Conservation (phyloP, 53 echinoderm and acorn worm genomes). For the Hippasteria phrygiana region DNA sequence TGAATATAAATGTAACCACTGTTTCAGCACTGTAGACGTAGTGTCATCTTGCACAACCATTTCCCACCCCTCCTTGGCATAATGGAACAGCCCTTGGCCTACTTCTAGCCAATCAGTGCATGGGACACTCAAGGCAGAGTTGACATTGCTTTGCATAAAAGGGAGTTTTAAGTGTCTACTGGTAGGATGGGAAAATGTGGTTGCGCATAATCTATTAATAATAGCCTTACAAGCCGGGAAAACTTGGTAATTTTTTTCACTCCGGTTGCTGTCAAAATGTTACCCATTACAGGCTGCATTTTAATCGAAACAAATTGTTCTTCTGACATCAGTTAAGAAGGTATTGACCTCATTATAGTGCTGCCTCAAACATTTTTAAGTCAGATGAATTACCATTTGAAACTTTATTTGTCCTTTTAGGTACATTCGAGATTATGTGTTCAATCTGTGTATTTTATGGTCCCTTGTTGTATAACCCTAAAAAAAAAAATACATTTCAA, state of each 20-base stretch:
- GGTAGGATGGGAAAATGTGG: conserved; percentile 44
- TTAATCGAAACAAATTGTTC: not conserved
- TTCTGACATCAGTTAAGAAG: not conserved
- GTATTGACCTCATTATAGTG: not conserved
- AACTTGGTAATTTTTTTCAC: not conserved
- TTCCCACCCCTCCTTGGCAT: conserved; percentile 55
- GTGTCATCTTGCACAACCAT: conserved; percentile 52
- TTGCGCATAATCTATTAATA: conserved; percentile 49
- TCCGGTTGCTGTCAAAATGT: not conserved
- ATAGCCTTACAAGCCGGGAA: conserved; percentile 10
- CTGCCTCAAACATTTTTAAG: not conserved
- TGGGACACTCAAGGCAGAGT: conserved; percentile 68
- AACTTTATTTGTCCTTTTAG: not conserved
- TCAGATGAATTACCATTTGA: not conserved
- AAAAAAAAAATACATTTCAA: not conserved
- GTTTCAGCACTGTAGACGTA: conserved; percentile 32
- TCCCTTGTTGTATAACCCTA: not conserved
- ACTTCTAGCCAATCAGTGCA: conserved; percentile 77
- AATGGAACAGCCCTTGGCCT: conserved; percentile 64
- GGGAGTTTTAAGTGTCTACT: not conserved
- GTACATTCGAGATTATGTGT: not conserved
- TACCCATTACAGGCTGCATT: not conserved
- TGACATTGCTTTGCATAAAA: conserved; percentile 58
- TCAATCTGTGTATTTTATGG: not conserved
- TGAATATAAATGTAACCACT: conserved; percentile 19